Conservation (phyloP, 2,113 vertebrate species). For the Chaetodon auriga region DNA sequence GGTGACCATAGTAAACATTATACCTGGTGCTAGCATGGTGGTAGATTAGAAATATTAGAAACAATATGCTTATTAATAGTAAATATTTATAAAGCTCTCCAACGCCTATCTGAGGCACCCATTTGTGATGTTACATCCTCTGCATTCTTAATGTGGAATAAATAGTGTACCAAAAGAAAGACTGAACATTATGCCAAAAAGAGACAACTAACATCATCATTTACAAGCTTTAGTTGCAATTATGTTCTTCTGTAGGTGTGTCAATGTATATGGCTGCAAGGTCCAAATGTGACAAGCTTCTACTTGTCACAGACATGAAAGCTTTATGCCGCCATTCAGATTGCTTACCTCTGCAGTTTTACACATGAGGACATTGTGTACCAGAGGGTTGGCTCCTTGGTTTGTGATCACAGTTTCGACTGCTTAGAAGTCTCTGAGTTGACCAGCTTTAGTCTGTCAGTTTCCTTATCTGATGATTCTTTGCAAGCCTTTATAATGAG, state of each 20-base stretch:
- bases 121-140: not conserved
- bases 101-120: not conserved
- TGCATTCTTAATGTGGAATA: not conserved
- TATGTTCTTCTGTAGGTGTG: not conserved
- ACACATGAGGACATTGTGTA: conserved; percentile 17
- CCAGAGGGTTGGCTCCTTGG: not conserved
- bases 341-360: conserved; percentile 45
- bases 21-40: not conserved
- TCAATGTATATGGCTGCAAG: conserved; percentile 18
- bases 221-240: no score
- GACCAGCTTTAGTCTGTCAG: not conserved
- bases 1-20: not conserved
- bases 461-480: not conserved
- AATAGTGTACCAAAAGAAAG: not conserved
- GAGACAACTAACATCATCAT: not conserved
- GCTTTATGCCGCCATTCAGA: conserved; percentile 21
- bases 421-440: conserved; percentile 3
- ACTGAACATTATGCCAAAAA: not conserved
- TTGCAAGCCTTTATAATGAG: not conserved
- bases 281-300: conserved; percentile 34
- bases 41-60: not conserved
- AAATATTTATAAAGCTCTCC: no score
- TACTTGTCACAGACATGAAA: conserved; percentile 45
- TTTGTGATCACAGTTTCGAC: conserved; percentile 26
- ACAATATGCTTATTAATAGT: not conserved